Base-by-base conservation (phyloP, 2,888 invertebrate species). In the Agriopis marginaria region DNA sequence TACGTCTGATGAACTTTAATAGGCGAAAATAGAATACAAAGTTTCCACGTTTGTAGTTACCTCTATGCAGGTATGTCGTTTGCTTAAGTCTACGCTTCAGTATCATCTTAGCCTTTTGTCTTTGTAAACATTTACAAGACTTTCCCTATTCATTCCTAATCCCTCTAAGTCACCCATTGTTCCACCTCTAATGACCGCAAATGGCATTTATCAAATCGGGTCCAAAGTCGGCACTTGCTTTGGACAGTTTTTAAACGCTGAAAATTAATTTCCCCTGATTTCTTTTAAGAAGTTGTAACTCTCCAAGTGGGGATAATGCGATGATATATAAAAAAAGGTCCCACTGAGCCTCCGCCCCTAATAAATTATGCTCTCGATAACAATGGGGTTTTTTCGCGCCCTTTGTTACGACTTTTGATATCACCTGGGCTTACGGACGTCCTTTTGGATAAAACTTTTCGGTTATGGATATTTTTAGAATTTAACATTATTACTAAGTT, bases 281-380 rank as follows among this genome's bases (percentile, higher is more conserved):
- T 93, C 89, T 91, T 93, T 92, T 93, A 94, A 94, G 93, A 93
- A 94, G 93, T 93, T 93, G 93, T 93, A 93, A 92, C 93, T 93
- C 89, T 84, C 92, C 86, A 86, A 91, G 92, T 90, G 90, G 92
- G 93, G 92, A 94, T 94, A 94, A 94, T 93, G 91, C 93, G 94
- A 94, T 94, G 94, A 94, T 94, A 93, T 94, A 94, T 94, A 94
- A 94, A 94, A 93, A 94, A 94, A 94, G 93, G 93, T 90, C 91
- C 90, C 92, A 85, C 87, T 88, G 90, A 89, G 90, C 88, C 89
- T 78, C 82, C 82, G 84, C 88, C 92, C 90, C 91, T 93, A 93
- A 94, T 94, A 94, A 94, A 94, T 94, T 94, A 94, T 90, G 88
- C 92, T 91, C 93, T 91, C 92, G 94, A 94, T 94, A 94, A 94